Base-by-base conservation (phyloP, 1,140 invertebrate genomes). In the Manduca sexta region DNA sequence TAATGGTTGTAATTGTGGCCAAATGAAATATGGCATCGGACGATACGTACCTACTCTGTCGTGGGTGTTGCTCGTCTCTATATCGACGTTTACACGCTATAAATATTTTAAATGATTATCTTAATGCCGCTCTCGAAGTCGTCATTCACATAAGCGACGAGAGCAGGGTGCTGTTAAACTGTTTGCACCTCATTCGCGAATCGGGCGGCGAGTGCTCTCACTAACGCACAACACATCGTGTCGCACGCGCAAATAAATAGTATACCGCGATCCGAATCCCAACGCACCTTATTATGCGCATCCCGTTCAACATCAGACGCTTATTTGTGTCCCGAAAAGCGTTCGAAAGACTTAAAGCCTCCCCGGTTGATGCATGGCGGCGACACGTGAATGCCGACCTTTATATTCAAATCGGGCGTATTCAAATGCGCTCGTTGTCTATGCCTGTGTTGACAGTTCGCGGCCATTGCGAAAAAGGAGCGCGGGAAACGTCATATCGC, bases 291-390 rank as follows among this genome's bases (percentile, higher is more conserved):
- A 78, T 79, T 82, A 79, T 79, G 66, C 66, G 67, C 59, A 44
- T 59, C 49, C 66, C 62, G 64, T 76, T 67, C 62, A 72, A 64
- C 62, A 67, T 72, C 71, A 73, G 69, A 78, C 65, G 74, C 77
- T 78, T 84, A 84, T 84, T 81, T 84, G 79, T 76, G 77, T 81
- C 75, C 21, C 70, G 53, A 80, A 81, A 81, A 80, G 80, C 75
- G 74, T 67, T 77, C 74, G 77, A 52, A 74, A 81, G 80, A 84
- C 75, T 79, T 79, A 84, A 77, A 79, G 69, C 69, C 67, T 60
- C 67, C 64, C 42, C 62, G 56, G 57, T 79, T 84, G 80, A 84
- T 79, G 72, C 69, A 81, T 81, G 70, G 74, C 69, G 70, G 64
- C 73, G 72, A 70, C 75, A 69, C 78, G 71, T 69, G 72, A 74